phyloP scores from a whole-genome alignment of 2,888 invertebrate genomes.

The Habrosyne pyritoides region DNA sequence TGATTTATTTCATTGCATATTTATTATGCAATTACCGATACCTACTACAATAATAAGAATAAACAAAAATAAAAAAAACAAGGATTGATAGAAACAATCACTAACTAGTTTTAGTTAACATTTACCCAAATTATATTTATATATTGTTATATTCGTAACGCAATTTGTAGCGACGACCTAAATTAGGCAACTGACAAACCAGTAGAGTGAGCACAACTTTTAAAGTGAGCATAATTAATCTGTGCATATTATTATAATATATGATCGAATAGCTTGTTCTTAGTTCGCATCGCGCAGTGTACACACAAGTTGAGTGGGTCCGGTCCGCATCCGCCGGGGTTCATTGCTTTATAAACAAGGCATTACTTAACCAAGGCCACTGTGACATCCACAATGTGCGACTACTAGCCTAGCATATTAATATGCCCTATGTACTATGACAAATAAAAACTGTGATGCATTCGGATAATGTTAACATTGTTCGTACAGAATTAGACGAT shows the following conservation, averaged over 20 bases:
- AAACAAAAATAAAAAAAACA: background rate
- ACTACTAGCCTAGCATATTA: constrained; percentile 73
- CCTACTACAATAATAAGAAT: background rate
- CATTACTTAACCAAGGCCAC: constrained; percentile 73
- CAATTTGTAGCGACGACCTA: background rate
- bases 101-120: no score
- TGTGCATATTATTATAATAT: background rate
- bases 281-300: background rate
- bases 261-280: background rate
- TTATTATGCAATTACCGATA: no score
- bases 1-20: background rate
- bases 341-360: constrained; percentile 72
- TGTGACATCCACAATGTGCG: constrained; percentile 74
- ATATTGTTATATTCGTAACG: background rate
- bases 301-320: constrained; percentile 1
- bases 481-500: constrained; percentile 65
- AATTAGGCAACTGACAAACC: background rate
- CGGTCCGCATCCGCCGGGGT: constrained; percentile 47
- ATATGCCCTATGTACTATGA: constrained; percentile 65
- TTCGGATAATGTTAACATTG: constrained; percentile 55
- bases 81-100: background rate
- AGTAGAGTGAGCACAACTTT: background rate
- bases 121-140: background rate
- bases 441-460: constrained; percentile 53
- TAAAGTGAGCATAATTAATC: background rate